Evolutionary conservation across 2,888 invertebrate species (phyloP), one percentile per base, ranked within the genome.

Genomic region (Digitonthophagus gazella): DNA sequence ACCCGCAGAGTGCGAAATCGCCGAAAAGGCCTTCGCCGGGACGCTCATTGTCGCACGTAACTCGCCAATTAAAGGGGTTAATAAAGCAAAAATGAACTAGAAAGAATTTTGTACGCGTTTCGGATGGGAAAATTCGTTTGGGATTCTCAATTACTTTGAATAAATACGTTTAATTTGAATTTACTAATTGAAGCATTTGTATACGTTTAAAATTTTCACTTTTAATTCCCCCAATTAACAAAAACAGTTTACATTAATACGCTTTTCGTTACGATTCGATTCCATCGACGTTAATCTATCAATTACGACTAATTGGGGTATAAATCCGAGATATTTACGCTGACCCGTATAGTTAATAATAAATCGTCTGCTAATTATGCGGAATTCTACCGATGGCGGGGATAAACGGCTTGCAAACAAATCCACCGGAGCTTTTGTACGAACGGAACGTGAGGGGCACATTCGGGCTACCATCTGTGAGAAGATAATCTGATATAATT

Each of bases 1-100:
- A 78, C 78, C 79, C 78, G 78, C 76, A 75, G 78, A 76, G 80
- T 74, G 75, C 75, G 77, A 77, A 78, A 77, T 77, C 77, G 75
- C 73, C 75, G 74, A 61, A 61, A 61, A 61, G 75, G 74, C 76
- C 72, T 73, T 74, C 74, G 76, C 77, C 77, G 76, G 76, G 16
- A 19, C 61, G 61, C 16, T 61, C 61, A 61, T 61, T 61, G 61
- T 61, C 61, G 61, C 61, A 4, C 1, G n/a, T 20, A 61, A 61
- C n/a, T 61, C 20, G 19, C 15, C 57, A 67, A 67, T 67, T 67
- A 67, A 67, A 15, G 67, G 67, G 67, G 67, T 67, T 67, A 67
- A 58, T 67, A 67, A 67, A 58, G 57, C 57, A 67, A 67, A 58
- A 67, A 55, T 16, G 61, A 15, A 61, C 20, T 15, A 61, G 61